Conservation (phyloP, 2,797 vertebrate genomes). For the Periophthalmus magnuspinnatus region DNA sequence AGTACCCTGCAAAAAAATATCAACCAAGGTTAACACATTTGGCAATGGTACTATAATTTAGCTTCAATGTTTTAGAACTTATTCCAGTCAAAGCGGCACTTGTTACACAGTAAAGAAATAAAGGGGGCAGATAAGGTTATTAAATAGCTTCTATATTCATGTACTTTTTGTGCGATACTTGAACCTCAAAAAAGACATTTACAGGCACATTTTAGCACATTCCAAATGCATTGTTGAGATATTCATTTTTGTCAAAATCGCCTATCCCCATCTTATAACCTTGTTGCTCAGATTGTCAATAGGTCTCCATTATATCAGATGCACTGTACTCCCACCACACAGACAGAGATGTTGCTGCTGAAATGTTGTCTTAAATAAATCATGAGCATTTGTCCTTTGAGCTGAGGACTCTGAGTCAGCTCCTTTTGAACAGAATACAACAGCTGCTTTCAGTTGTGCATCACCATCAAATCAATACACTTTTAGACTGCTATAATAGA, state of each 20-base stretch:
- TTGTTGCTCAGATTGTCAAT: not conserved
- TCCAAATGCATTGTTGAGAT: too few relatives aligned
- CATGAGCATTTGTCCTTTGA: conserved; percentile 39
- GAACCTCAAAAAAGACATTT: not conserved
- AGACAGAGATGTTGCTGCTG: not conserved
- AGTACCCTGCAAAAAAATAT: conserved; percentile 68
- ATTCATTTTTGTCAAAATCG: not conserved
- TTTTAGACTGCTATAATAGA: not conserved
- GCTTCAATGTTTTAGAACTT: too few relatives aligned
- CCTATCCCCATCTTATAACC: too few relatives aligned
- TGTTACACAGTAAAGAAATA: too few relatives aligned
- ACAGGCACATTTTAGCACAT: too few relatives aligned
- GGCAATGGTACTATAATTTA: too few relatives aligned
- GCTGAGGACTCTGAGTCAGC: conserved; percentile 34
- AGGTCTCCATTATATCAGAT: too few relatives aligned
- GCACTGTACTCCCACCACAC: not conserved
- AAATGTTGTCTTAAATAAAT: conserved; percentile 38
- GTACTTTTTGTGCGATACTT: too few relatives aligned
- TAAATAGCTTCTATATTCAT: too few relatives aligned
- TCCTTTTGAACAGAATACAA: conserved; percentile 26
- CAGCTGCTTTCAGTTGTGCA: not conserved
- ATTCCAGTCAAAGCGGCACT: too few relatives aligned
- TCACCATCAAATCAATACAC: not conserved
- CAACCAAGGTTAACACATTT: not conserved
- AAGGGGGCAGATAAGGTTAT: too few relatives aligned